Conservation (phyloP, 2,888 invertebrate genomes). For the Eulithis testata region DNA sequence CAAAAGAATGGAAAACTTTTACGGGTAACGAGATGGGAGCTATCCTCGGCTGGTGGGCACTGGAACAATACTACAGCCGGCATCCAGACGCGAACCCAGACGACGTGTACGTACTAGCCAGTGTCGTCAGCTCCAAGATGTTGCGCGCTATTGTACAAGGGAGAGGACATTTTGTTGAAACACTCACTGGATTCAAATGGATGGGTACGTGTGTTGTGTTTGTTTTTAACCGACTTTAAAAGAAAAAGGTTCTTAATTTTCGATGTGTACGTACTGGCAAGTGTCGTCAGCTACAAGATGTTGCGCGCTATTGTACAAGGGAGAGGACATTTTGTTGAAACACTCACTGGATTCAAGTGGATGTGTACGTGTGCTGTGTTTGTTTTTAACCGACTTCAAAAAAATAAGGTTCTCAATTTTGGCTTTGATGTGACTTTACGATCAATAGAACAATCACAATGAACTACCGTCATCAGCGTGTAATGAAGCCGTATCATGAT, state of each 20-base stretch:
- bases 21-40: conserved; percentile 98
- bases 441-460: no score
- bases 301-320: conserved; percentile 90
- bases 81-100: conserved; percentile 71
- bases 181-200: conserved; percentile 99
- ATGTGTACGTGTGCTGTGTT: conserved; percentile 88
- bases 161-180: conserved; percentile 93
- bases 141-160: conserved; percentile 90
- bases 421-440: no score
- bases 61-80: conserved; percentile 82
- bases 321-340: conserved; percentile 93
- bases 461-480: no score
- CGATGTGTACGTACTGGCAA: conserved; percentile 93
- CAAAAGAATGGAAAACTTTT: conserved; percentile 91
- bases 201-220: conserved; percentile 87
- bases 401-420: no score
- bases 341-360: conserved; percentile 99
- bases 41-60: conserved; percentile 97
- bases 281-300: conserved; percentile 98
- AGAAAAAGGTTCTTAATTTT: no score
- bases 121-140: conserved; percentile 98
- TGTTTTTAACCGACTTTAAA: no score
- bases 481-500: no score
- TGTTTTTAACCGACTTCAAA: no score
- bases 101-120: conserved; percentile 93